Percentiles rank a stretch among this genome's conserved stretches.
phyloP scores from a whole-genome alignment of 2,888 invertebrate genomes.

The Gerris lacustris region DNA sequence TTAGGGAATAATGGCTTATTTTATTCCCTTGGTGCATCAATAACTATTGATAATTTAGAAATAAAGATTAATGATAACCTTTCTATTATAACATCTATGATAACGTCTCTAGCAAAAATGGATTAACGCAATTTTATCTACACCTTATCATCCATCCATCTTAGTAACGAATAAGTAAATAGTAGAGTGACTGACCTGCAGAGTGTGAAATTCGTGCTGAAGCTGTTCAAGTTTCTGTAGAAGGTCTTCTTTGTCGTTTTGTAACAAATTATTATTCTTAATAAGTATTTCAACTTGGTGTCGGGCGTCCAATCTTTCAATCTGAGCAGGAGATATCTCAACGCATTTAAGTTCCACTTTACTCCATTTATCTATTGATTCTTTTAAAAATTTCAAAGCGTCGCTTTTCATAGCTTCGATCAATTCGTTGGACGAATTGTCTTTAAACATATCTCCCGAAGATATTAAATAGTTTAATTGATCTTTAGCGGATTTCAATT shows the following conservation, averaged over 20 bases:
- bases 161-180: no score
- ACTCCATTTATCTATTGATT: constrained; percentile 19
- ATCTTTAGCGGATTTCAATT: not conserved
- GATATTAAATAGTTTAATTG: constrained; percentile 14
- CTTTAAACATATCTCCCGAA: constrained; percentile 6
- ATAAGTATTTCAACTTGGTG: constrained; percentile 19
- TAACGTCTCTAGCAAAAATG: no score
- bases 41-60: no score
- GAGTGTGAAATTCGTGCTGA: not conserved
- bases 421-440: not conserved
- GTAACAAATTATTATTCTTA: constrained; percentile 17
- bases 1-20: no score
- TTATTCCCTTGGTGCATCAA: no score
- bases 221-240: constrained; percentile 11
- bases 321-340: not conserved
- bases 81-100: no score
- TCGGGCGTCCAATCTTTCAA: constrained; percentile 17
- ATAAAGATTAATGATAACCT: no score
- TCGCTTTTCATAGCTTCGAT: constrained; percentile 20
- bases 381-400: constrained; percentile 16
- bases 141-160: no score
- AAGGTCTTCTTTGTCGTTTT: constrained; percentile 22
- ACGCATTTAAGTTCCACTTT: constrained; percentile 3
- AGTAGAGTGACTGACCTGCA: not conserved
- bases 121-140: no score